Evolutionary conservation across 2,888 invertebrate genomes (phyloP), one percentile per base, ranked within the genome.

Genomic region (Kuschelorhynchus macadamiae): DNA sequence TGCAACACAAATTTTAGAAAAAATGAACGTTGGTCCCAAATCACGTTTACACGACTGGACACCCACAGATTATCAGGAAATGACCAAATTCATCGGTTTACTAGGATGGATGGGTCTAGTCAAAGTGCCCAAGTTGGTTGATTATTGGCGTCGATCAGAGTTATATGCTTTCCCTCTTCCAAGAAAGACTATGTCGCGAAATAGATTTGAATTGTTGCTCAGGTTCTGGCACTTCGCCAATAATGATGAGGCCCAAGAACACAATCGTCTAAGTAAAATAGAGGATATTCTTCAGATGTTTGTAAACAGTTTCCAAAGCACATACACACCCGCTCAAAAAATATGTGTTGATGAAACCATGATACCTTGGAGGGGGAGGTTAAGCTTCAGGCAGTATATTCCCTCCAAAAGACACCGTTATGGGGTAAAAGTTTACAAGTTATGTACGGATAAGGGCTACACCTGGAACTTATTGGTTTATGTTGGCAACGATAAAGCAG

Each of bases 61-160:
- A 9, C 50, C 50, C 12, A 50, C 50, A 30, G 25, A 30, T 50
- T 9, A 16, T 50, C n/a, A n/a, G n/a, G n/a, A n/a, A n/a, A n/a
- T n/a, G n/a, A n/a, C n/a, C n/a, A n/a, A n/a, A n/a, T n/a, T 50
- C 33, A 50, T 50, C 30, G 50, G 32, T 30, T 50, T 50, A 30
- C 14, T 50, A 50, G 32, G 50, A 50, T 50, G 12, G 32, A 50
- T 50, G 33, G 50, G 46, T 17, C 46, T 46, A 7, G 46, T 46
- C 7, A n/a, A n/a, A n/a, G n/a, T n/a, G n/a, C n/a, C n/a, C n/a
- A n/a, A n/a, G n/a, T n/a, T n/a, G n/a, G n/a, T n/a, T n/a, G n/a
- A n/a, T n/a, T n/a, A n/a, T n/a, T n/a, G n/a, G n/a, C n/a, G n/a
- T n/a, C n/a, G n/a, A 46, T 16, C 7, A 7, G 46, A 14, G 12